Percentiles rank a stretch among this genome's conserved stretches.
These are phyloP conservation scores for Diaphora mendica DNA, from an alignment of 2,888 invertebrate species.

Conservation along the genomic window DNA sequence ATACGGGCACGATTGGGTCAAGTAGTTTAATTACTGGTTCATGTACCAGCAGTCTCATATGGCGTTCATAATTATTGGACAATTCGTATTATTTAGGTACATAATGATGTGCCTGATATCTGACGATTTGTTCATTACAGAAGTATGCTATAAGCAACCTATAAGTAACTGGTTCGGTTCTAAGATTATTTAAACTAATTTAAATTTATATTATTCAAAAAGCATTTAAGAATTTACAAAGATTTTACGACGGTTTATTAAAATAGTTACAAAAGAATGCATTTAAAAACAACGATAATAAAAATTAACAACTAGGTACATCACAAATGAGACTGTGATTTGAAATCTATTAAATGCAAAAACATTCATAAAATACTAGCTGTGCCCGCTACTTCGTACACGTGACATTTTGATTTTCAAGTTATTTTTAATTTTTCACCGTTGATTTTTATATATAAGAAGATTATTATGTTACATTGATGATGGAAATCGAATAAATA, in stretches of 20 bases:
- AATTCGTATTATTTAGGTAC: not conserved
- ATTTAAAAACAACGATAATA: not conserved
- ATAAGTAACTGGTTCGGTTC: not conserved
- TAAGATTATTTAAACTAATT: not conserved
- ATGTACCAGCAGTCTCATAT: conserved; percentile 25
- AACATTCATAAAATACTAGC: too few relatives aligned
- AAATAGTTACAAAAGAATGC: not conserved
- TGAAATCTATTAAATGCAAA: not conserved
- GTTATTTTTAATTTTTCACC: too few relatives aligned
- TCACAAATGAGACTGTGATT: not conserved
- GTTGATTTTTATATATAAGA: too few relatives aligned
- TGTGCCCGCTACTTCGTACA: too few relatives aligned
- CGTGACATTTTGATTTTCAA: too few relatives aligned
- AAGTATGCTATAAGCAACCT: too few relatives aligned
- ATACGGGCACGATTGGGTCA: conserved; percentile 69
- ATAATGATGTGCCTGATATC: not conserved
- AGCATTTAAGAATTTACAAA: not conserved
- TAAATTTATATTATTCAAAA: not conserved
- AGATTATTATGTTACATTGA: not conserved
- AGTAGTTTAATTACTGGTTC: conserved; percentile 73
- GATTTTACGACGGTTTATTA: too few relatives aligned
- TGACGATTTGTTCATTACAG: not conserved
- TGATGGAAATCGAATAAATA: not conserved
- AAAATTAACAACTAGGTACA: not conserved
- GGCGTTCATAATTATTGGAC: not conserved